Base-by-base conservation (phyloP, 2,113 vertebrate genomes). In the Entosphenus tridentatus region DNA sequence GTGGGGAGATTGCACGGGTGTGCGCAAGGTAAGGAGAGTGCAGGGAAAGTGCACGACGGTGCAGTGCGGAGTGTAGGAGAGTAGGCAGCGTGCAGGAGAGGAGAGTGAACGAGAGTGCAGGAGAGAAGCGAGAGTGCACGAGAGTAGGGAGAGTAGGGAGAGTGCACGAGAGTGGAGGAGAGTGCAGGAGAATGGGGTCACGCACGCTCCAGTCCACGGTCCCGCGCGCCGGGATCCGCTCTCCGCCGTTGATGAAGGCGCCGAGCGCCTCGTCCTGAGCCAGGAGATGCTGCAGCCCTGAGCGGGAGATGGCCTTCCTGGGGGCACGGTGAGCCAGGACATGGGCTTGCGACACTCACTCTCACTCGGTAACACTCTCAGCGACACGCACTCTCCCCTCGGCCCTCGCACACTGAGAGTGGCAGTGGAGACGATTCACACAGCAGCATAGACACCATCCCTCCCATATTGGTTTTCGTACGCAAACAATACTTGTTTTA, bases 241-340 rank as follows among this genome's bases (percentile, higher is more conserved):
- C n/a, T n/a, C 62, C 18, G 73, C 91, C 92, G n/a, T 96, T 95
- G 77, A 83, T 86, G 39, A 87, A 79, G 11, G 84, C 77, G 68
- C 84, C 80, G 77, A 80, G 82, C 71, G 83, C 78, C 57, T 79
- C 77, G 57, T 90, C 87, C 11, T 82, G 81, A 1, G 88, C 88
- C 55, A 84, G 85, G 76, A 96, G 80, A 75, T 96, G 92, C 79
- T 98, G 92, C 69, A 98, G 85, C 72, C 93, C 93, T 21, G 93
- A 87, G 69, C 93, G 86, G 67, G 89, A 95, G 79, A 96, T 96
- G n/a, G 92, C 92, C 78, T 98, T 98, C 85, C 93, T 98, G 77
- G n/a, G 62, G 62, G 62, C 21, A 39, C 39, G 39, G 39, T 39
- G 39, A 39, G 39, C 39, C 39, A 39, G 39, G 39, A 39, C 39